Conservation (phyloP, 2,888 invertebrate species). For the Spicauda simplicius region DNA sequence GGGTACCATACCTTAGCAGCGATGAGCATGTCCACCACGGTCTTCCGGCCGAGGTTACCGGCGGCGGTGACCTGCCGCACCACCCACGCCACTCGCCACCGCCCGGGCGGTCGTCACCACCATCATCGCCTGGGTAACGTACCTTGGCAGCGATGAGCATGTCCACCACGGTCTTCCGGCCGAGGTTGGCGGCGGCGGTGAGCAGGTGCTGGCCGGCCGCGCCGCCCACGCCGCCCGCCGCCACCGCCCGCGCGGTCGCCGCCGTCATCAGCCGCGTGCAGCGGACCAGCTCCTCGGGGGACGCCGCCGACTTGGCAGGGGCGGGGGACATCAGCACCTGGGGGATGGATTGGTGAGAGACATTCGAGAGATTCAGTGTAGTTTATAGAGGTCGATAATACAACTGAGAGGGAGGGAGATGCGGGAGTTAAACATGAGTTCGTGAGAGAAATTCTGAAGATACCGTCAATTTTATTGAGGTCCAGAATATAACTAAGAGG, state of each 20-base stretch:
- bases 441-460: too few relatives aligned
- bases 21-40: conserved; percentile 95
- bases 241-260: conserved; percentile 97
- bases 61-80: conserved; percentile 95
- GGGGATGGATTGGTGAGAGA: not conserved
- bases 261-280: conserved; percentile 97
- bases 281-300: conserved; percentile 96
- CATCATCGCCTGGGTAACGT: too few relatives aligned
- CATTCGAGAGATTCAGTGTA: too few relatives aligned
- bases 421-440: too few relatives aligned
- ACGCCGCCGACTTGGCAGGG: conserved; percentile 83
- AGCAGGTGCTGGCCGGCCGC: conserved; percentile 97
- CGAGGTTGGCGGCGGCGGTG: conserved; percentile 97
- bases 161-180: conserved; percentile 96
- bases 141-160: conserved; percentile 95
- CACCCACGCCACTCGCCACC: conserved; percentile 89
- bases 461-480: too few relatives aligned
- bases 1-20: conserved; percentile 96
- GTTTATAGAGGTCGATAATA: too few relatives aligned
- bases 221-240: conserved; percentile 88
- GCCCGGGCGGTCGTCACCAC: conserved; percentile 97
- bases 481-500: too few relatives aligned
- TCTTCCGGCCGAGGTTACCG: conserved; percentile 97
- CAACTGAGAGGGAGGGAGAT: too few relatives aligned
- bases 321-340: conserved; percentile 86